Percentiles rank a stretch among this genome's conserved stretches.
Evolutionary conservation across 1,140 invertebrate genomes (phyloP).

Genomic region (Drosophila pallidifrons): DNA sequence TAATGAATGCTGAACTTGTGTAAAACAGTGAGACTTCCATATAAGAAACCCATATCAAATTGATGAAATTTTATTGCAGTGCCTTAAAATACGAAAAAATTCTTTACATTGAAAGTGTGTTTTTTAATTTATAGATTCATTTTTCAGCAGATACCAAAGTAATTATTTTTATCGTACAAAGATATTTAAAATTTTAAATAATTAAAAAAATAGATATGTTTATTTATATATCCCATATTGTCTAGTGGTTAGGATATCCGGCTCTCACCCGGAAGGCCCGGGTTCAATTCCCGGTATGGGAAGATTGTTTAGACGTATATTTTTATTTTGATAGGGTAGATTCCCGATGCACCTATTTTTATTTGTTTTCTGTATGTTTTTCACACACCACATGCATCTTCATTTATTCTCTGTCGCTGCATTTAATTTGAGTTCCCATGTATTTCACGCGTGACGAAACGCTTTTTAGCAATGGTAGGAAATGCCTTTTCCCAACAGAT

Average conservation of each 20-base stretch:
- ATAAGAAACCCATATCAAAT: neutral
- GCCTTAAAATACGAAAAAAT: neutral
- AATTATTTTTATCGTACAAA: too few relatives aligned
- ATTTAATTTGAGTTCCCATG: conserved; percentile 11
- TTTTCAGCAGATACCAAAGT: neutral
- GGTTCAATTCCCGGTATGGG: conserved; percentile 94
- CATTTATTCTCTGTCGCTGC: neutral
- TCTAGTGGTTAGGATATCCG: conserved; percentile 59
- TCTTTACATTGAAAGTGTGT: neutral
- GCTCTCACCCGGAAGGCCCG: conserved; percentile 91
- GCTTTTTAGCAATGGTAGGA: conserved; percentile 1
- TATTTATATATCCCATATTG: conserved; percentile 45
- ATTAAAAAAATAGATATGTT: neutral
- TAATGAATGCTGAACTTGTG: conserved; percentile 14
- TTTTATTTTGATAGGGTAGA: too few relatives aligned
- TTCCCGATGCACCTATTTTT: neutral
- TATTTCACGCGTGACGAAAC: conserved; percentile 36
- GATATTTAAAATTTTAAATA: too few relatives aligned
- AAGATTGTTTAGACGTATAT: conserved; percentile 72
- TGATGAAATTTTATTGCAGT: neutral
- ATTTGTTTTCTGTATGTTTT: neutral
- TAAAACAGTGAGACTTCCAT: neutral
- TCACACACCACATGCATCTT: neutral
- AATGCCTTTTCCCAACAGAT: conserved; percentile 4
- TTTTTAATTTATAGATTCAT: neutral